Conservation (phyloP, 2,888 invertebrate genomes). For the Xestoiulus laeticollis region DNA sequence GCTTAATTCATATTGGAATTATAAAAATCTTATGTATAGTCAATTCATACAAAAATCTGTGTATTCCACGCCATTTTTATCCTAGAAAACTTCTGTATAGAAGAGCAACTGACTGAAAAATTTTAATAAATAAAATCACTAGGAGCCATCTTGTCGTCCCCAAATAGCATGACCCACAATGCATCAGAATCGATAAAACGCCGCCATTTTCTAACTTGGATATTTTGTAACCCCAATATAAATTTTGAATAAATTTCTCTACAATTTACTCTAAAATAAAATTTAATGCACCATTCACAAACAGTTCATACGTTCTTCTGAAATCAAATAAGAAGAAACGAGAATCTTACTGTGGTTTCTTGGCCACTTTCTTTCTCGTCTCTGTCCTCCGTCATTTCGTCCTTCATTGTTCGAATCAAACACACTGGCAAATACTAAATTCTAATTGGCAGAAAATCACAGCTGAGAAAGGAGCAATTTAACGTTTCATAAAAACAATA, state of each 20-base stretch:
- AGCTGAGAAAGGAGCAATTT: background rate
- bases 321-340: conserved; percentile 44
- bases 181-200: conserved; percentile 41
- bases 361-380: conserved; percentile 55
- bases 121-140: background rate
- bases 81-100: background rate
- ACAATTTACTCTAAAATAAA: background rate
- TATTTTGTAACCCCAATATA: background rate
- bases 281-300: conserved; percentile 38
- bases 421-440: conserved; percentile 24
- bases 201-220: background rate
- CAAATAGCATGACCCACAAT: background rate
- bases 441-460: conserved; percentile 40
- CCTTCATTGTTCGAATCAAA: conserved; percentile 46
- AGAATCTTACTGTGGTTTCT: conserved; percentile 54
- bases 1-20: background rate
- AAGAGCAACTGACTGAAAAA: background rate
- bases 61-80: background rate
- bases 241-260: background rate
- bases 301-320: conserved; percentile 43
- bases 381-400: conserved; percentile 56
- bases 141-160: background rate
- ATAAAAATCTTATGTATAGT: background rate
- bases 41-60: background rate
- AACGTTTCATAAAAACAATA: background rate